Evolutionary conservation across 2,797 vertebrate species (phyloP).

Genomic region (Gambusia yucatana): DNA sequence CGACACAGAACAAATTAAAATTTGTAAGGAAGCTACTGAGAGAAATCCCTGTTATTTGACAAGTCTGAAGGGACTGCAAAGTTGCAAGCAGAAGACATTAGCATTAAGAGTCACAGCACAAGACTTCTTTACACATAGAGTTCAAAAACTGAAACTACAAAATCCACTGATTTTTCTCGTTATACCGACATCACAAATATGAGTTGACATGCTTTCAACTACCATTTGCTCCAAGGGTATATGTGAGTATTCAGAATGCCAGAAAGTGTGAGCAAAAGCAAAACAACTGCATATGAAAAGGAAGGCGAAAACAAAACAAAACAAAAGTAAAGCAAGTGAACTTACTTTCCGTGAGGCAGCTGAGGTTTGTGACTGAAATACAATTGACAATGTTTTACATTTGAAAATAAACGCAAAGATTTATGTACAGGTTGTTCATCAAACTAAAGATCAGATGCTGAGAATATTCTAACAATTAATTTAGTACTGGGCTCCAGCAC

Average conservation of each 20-base stretch:
- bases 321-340: constrained; percentile 53
- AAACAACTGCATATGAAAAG: not conserved
- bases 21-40: not conserved
- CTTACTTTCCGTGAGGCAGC: constrained; percentile 79
- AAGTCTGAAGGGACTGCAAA: not conserved
- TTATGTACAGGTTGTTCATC: not conserved
- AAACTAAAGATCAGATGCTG: not conserved
- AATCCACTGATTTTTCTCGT: not conserved
- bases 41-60: not conserved
- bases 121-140: not conserved
- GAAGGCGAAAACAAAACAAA: not conserved
- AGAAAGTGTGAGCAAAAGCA: constrained; percentile 26
- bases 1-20: not conserved
- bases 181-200: not conserved
- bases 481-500: not conserved
- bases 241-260: constrained; percentile 11
- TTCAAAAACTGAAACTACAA: not conserved
- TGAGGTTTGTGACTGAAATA: constrained; percentile 84
- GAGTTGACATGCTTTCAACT: not conserved
- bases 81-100: constrained; percentile 1
- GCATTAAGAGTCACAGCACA: not conserved
- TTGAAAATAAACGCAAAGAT: constrained; percentile 36
- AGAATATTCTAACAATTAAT: constrained; percentile 14
- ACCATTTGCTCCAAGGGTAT: constrained; percentile 2
- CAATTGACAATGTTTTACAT: constrained; percentile 76